Evolutionary conservation across 2,888 invertebrate genomes (phyloP).

Genomic region (Euzophera pinguis): DNA sequence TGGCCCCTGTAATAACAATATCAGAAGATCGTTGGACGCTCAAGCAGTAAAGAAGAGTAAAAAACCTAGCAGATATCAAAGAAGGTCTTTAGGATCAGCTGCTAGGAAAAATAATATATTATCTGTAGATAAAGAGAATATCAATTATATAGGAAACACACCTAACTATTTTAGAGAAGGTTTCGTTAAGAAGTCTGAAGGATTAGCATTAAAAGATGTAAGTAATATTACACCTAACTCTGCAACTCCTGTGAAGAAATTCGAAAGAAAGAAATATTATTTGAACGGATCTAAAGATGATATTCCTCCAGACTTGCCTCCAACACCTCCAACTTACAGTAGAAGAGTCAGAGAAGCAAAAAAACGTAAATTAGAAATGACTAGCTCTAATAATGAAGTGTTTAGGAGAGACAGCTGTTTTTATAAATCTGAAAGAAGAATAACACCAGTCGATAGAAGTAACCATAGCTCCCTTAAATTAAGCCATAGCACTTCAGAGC

Average conservation of each 20-base stretch:
- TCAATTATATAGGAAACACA: slow-evolving; percentile 75
- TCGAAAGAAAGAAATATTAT: slow-evolving; percentile 53
- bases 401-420: slow-evolving; percentile 58
- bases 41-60: slow-evolving; percentile 65
- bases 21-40: slow-evolving; percentile 61
- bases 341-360: slow-evolving; percentile 71
- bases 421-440: slow-evolving; percentile 67
- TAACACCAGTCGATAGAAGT: slow-evolving; percentile 47
- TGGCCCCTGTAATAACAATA: slow-evolving; percentile 40
- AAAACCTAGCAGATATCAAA: slow-evolving; percentile 70
- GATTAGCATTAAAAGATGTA: slow-evolving; percentile 76
- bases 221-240: slow-evolving; percentile 81
- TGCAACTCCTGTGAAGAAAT: slow-evolving; percentile 54
- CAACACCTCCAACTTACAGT: slow-evolving; percentile 67
- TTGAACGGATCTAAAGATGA: slow-evolving; percentile 52
- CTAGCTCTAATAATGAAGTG: slow-evolving; percentile 44
- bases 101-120: slow-evolving; percentile 58
- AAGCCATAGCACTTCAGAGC: slow-evolving; percentile 65
- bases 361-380: slow-evolving; percentile 72
- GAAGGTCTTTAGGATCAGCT: slow-evolving; percentile 59
- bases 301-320: slow-evolving; percentile 56
- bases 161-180: slow-evolving; percentile 82
- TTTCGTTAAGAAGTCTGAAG: slow-evolving; percentile 75
- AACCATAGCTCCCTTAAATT: slow-evolving; percentile 43
- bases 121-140: slow-evolving; percentile 67